Evolutionary conservation across 64 coral and sea anemone genomes (phyloP).

Genomic region (Trachythela sp.): DNA sequence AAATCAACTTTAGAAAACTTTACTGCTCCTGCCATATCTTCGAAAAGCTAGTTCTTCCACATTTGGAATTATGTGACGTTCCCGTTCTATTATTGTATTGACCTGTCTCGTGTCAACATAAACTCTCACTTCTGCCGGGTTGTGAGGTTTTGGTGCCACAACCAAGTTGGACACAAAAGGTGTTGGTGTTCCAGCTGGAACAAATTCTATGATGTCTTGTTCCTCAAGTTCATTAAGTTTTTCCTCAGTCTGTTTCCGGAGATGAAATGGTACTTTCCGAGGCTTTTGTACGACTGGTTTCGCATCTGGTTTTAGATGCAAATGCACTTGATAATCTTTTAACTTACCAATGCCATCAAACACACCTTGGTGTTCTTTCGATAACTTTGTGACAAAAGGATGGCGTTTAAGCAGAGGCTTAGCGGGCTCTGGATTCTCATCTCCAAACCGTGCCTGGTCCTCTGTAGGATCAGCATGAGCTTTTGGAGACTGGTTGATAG

Average conservation of each 20-base stretch:
- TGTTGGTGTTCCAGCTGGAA: background rate
- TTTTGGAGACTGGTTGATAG: background rate
- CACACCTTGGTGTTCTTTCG: background rate
- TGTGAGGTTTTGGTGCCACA: background rate
- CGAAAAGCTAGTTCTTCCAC: background rate
- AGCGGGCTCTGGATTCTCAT: background rate
- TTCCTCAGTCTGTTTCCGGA: background rate
- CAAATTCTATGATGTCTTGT: background rate
- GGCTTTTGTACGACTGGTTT: background rate
- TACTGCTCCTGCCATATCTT: constrained; percentile 16
- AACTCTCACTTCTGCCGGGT: background rate
- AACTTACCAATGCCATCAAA: background rate
- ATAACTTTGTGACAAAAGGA: background rate
- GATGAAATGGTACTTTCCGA: background rate
- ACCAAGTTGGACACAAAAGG: background rate
- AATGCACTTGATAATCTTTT: background rate
- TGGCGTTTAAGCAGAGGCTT: background rate
- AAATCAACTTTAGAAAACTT: constrained; percentile 1
- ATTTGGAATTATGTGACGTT: background rate
- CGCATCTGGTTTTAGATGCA: background rate
- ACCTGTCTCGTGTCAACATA: background rate
- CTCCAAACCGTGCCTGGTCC: background rate
- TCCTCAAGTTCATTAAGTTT: background rate
- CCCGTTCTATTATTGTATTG: background rate
- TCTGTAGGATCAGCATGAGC: background rate